phyloP scores from a whole-genome alignment of 2,797 vertebrate genomes.

The Galaxias olidus region DNA sequence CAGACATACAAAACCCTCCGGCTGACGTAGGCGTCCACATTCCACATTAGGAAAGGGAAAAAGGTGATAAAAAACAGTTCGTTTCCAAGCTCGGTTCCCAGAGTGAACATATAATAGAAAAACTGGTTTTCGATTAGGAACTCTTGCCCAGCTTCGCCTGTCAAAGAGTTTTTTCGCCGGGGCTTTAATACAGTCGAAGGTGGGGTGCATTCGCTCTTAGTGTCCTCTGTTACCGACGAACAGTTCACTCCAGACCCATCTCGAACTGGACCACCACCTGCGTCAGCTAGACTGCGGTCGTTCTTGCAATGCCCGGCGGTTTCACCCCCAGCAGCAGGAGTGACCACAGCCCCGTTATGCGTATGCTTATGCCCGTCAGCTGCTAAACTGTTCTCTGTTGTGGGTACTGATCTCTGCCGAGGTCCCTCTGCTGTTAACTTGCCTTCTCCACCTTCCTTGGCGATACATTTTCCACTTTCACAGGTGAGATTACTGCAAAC shows the following conservation, averaged over 20 bases:
- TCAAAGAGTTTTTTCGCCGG: constrained; percentile 89
- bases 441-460: constrained; percentile 14
- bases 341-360: constrained; percentile 52
- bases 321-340: constrained; percentile 23
- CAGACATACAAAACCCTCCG: constrained; percentile 87
- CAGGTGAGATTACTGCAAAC: constrained; percentile 24
- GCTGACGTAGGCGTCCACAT: constrained; percentile 87
- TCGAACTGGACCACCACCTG: background rate
- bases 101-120: constrained; percentile 87
- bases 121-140: constrained; percentile 82
- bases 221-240: background rate
- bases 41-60: constrained; percentile 94
- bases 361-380: constrained; percentile 22
- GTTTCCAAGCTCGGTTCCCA: constrained; percentile 95
- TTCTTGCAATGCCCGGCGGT: background rate
- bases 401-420: constrained; percentile 17
- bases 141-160: constrained; percentile 82
- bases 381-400: background rate
- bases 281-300: background rate
- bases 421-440: constrained; percentile 4
- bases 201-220: background rate
- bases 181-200: constrained; percentile 57
- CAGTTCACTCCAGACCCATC: constrained; percentile 1
- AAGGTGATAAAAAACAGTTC: constrained; percentile 94
- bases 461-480: background rate